phyloP scores from a whole-genome alignment of 2,113 vertebrate genomes.

The Phylloscopus whistleri region DNA sequence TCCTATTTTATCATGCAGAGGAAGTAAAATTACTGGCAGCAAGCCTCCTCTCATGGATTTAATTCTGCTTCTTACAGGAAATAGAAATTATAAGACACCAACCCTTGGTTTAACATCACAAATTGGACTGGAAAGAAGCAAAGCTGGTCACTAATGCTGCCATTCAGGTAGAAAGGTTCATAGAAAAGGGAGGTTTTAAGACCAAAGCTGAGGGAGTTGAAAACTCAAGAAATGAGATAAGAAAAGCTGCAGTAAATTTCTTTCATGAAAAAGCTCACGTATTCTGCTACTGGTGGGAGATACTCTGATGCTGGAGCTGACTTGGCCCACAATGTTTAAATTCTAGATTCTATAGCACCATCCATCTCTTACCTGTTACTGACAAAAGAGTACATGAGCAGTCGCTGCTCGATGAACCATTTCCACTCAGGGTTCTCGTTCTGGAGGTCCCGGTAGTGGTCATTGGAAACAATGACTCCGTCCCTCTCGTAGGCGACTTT shows the following conservation, averaged over 20 bases:
- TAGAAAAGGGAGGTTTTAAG: not conserved
- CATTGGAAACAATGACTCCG: conserved; percentile 89
- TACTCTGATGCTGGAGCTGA: not conserved
- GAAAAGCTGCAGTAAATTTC: not conserved
- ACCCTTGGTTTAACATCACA: not conserved
- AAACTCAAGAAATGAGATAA: not conserved
- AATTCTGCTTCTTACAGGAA: not conserved
- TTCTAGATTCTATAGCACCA: not conserved
- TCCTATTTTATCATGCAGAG: not conserved
- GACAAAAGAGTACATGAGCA: conserved; percentile 92
- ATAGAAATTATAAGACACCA: not conserved
- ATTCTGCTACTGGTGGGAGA: not conserved
- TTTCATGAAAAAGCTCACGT: accelerated
- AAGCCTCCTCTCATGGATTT: not conserved
- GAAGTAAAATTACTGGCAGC: not conserved
- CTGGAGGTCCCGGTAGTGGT: conserved; percentile 90
- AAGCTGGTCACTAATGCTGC: not conserved
- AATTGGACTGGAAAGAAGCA: not conserved
- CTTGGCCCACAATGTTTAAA: not conserved
- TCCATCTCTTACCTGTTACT: conserved; percentile 80
- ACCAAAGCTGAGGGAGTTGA: not conserved
- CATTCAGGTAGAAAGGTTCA: not conserved
- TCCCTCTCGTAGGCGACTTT: conserved; percentile 84
- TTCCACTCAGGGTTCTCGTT: conserved; percentile 89
- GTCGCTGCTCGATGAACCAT: conserved; percentile 88